Percentiles rank a stretch among this genome's conserved stretches.
These are phyloP conservation scores for Melanostoma scalare DNA, from an alignment of 2,888 invertebrate species.

Conservation along the genomic window DNA sequence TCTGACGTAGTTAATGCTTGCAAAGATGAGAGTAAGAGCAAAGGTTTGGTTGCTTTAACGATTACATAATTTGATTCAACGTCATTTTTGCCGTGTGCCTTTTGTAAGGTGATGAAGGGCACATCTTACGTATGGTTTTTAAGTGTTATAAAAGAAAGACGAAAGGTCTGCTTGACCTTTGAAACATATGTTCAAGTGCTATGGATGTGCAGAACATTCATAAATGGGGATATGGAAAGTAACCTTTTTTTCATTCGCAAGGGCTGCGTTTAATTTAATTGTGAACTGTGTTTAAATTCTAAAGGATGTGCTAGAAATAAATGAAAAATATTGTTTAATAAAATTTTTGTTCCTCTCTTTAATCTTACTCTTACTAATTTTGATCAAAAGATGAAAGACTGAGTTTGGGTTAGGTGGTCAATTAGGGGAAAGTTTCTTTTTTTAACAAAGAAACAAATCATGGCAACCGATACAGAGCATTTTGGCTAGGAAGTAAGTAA, in stretches of 20 bases:
- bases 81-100: constrained; percentile 13
- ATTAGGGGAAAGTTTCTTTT: no score
- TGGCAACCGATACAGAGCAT: no score
- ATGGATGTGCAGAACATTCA: background rate
- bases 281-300: no score
- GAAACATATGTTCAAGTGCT: background rate
- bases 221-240: no score
- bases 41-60: constrained; percentile 13
- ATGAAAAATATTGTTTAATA: constrained; percentile 11
- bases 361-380: no score
- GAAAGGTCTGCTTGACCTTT: background rate
- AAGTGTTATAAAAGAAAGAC: constrained; percentile 18
- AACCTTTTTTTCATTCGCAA: no score
- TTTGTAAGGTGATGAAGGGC: background rate
- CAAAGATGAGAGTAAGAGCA: background rate
- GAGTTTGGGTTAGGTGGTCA: no score
- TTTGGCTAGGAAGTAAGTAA: no score
- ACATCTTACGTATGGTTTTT: constrained; percentile 9
- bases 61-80: constrained; percentile 9
- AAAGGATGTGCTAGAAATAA: background rate
- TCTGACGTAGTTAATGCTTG: constrained; percentile 3
- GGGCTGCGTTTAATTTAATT: no score
- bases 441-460: no score
- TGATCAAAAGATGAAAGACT: no score
- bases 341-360: background rate